Conservation (phyloP, 2,113 vertebrate genomes). For the Periophthalmus modestus region DNA sequence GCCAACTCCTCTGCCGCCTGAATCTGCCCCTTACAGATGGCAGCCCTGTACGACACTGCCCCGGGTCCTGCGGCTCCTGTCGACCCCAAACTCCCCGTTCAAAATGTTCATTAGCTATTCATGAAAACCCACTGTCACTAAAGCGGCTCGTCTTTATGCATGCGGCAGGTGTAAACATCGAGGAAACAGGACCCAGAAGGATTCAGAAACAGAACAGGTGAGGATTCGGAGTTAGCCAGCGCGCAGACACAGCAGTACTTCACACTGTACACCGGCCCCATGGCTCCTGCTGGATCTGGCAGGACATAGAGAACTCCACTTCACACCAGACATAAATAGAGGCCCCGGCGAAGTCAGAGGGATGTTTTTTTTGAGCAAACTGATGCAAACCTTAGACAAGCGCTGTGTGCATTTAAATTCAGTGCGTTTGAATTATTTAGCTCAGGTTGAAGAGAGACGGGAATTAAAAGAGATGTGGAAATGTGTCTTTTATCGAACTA, state of each 20-base stretch:
- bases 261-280: neutral
- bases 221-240: neutral
- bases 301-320: neutral
- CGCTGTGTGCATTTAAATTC: neutral
- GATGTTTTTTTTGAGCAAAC: neutral
- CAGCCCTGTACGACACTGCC: slow-evolving; percentile 20
- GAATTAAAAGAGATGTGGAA: too few relatives aligned
- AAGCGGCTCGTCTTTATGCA: neutral
- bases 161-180: slow-evolving; percentile 2
- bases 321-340: neutral
- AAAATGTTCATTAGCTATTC: neutral
- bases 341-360: neutral
- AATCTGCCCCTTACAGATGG: slow-evolving; percentile 30
- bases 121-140: neutral
- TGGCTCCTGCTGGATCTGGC: slow-evolving; percentile 6
- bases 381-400: neutral
- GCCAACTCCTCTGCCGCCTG: slow-evolving; percentile 33
- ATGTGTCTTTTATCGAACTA: too few relatives aligned
- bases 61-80: slow-evolving; percentile 6
- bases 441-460: too few relatives aligned
- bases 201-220: neutral
- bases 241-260: neutral
- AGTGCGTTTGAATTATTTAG: neutral
- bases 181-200: neutral
- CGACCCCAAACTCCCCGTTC: neutral